Base-by-base conservation (phyloP, 2,797 vertebrate genomes). In the Spea hammondii region DNA sequence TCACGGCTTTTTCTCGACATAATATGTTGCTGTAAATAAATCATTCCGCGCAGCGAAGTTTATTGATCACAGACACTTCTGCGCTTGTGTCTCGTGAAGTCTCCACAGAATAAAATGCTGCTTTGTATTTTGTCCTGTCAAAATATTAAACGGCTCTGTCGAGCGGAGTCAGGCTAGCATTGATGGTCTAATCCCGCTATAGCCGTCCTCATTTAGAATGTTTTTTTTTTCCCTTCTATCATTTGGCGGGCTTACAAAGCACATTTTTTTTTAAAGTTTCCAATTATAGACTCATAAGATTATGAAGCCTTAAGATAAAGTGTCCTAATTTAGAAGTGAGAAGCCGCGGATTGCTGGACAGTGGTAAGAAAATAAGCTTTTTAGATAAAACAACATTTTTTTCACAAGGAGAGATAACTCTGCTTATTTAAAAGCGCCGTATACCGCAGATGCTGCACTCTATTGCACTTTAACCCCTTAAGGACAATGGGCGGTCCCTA, bases 41-140 rank as follows among this genome's bases (percentile, higher is more conserved):
- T 96, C 95, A 96, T 92, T 93, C 91, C 87, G 86, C 89, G 89
- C 89, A 87, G 89, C 93, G 94, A 93, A 95, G 93, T 94, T 93
- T 97, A 96, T 96, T 96, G 97, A 97, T 98, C 95, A 96, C 94
- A 95, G 93, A 93, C 91, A 93, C 95, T 97, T 95, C 93, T 94
- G 92, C 92, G 93, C 92, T 93, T 92, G 93, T 93, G 92, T 94
- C 94, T 93, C 92, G 91, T 93, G 93, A 95, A 95, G 94, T 96
- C 94, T 95, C 93, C 92, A 89, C 93, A 91, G 95, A 95, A 96
- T 95, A 95, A 96, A 97, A 95, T 93, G 92, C 90, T 93, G 95
- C 94, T 97, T 97, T 98, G 95, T 99, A 96, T 96, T 96, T 96
- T 94, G 92, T 92, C 92, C 94, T 97, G 95, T 97, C 94, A 96